Percentiles rank a stretch among this genome's conserved stretches.
Conservation (phyloP, 2,113 vertebrate species). For the Gorsachius goisagi region DNA sequence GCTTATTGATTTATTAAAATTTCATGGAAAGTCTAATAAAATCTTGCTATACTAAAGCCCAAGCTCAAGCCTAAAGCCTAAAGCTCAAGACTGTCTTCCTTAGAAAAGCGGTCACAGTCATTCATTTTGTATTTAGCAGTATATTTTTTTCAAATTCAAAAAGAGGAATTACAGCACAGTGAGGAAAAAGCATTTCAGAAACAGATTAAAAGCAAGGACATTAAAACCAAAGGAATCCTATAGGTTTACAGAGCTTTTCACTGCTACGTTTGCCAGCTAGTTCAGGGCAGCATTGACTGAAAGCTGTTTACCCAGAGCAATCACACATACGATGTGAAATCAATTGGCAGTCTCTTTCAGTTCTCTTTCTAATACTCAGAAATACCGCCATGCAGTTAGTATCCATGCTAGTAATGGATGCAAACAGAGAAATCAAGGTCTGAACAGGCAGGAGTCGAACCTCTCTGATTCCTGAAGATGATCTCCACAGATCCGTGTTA, state of each 20-base stretch:
- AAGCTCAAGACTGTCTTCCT: background rate
- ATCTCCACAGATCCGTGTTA: background rate
- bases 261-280: background rate
- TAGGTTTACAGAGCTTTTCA: background rate
- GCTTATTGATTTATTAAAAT: slow-evolving; percentile 56
- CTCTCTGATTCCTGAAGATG: background rate
- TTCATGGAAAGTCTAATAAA: slow-evolving; percentile 26
- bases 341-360: background rate
- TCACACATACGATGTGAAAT: background rate
- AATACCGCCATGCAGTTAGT: background rate
- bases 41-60: background rate
- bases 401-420: background rate
- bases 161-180: background rate
- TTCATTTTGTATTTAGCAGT: background rate
- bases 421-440: background rate
- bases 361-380: background rate
- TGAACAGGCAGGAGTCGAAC: background rate
- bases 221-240: background rate
- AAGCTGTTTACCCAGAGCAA: background rate
- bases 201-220: background rate
- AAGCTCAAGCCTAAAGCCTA: background rate
- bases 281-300: background rate
- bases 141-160: background rate
- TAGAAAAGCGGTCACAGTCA: background rate
- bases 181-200: background rate